These are phyloP conservation scores for Naso thynnoides DNA, from an alignment of 2,797 vertebrate species.

Conservation along the genomic window DNA sequence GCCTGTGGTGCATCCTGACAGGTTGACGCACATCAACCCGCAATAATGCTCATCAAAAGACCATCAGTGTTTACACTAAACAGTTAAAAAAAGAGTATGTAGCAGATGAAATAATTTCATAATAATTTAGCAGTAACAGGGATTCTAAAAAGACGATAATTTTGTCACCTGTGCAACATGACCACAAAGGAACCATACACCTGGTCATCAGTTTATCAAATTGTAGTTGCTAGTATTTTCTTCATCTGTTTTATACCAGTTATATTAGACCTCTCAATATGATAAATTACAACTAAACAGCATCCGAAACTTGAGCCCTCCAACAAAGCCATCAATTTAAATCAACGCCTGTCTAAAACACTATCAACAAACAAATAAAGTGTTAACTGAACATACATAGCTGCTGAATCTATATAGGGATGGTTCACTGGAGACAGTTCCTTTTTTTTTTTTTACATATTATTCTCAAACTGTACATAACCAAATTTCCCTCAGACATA, in stretches of 20 bases:
- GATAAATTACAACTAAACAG: neutral
- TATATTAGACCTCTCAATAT: neutral
- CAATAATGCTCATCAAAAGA: neutral
- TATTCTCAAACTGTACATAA: slow-evolving; percentile 12
- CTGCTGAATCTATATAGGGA: neutral
- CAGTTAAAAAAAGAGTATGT: neutral
- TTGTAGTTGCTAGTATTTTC: neutral
- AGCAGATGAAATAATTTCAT: neutral
- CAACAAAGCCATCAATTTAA: neutral
- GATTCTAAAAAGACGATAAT: too few species aligned
- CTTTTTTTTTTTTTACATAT: neutral
- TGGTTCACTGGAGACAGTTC: neutral
- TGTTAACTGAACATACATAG: neutral
- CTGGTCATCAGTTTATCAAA: too few species aligned
- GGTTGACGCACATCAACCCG: neutral
- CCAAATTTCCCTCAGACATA: slow-evolving; percentile 36
- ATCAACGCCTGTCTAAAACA: neutral
- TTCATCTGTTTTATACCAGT: neutral
- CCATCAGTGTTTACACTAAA: neutral
- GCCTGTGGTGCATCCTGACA: neutral
- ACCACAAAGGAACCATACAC: too few species aligned
- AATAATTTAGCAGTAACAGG: neutral
- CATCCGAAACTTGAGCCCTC: neutral
- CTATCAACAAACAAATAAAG: neutral
- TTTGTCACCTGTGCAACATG: too few species aligned